A percentile compares a stretch with the other conserved stretches of the same genome.
These are phyloP conservation scores for Macropodus opercularis DNA, from an alignment of 2,797 vertebrate genomes.

Conservation along the genomic window DNA sequence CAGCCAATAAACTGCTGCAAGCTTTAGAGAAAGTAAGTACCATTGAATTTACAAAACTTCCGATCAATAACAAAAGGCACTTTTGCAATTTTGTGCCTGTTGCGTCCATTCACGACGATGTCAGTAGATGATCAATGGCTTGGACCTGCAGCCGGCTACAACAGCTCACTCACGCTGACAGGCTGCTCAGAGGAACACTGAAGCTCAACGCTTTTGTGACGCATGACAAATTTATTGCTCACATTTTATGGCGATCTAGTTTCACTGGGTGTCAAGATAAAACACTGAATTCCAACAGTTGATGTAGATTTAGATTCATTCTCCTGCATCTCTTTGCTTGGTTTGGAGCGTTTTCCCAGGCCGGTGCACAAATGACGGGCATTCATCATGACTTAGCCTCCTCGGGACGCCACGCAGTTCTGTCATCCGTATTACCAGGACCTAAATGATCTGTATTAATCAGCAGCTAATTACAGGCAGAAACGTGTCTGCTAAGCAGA, in stretches of 20 bases:
- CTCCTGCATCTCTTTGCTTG: constrained; percentile 1
- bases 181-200: constrained; percentile 45
- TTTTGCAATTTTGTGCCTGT: constrained; percentile 27
- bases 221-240: constrained; percentile 44
- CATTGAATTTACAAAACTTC: constrained; percentile 43
- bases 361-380: constrained; percentile 34
- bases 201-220: constrained; percentile 22
- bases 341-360: constrained; percentile 12
- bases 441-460: constrained; percentile 67
- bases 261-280: constrained; percentile 15
- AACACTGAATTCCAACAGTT: not conserved
- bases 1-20: constrained; percentile 25
- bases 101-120: constrained; percentile 48
- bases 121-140: constrained; percentile 60
- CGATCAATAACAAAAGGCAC: constrained; percentile 1
- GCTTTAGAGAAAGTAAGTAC: constrained; percentile 17
- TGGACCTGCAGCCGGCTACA: constrained; percentile 25
- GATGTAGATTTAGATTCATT: constrained; percentile 18
- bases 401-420: constrained; percentile 7
- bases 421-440: constrained; percentile 42
- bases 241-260: constrained; percentile 39
- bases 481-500: constrained; percentile 64
- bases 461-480: constrained; percentile 64
- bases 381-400: constrained; percentile 45
- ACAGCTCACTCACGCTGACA: constrained; percentile 62